Percentiles rank a stretch among this genome's conserved stretches.
These are phyloP conservation scores for Beris morrisii DNA, from an alignment of 2,888 invertebrate genomes.

Conservation along the genomic window DNA sequence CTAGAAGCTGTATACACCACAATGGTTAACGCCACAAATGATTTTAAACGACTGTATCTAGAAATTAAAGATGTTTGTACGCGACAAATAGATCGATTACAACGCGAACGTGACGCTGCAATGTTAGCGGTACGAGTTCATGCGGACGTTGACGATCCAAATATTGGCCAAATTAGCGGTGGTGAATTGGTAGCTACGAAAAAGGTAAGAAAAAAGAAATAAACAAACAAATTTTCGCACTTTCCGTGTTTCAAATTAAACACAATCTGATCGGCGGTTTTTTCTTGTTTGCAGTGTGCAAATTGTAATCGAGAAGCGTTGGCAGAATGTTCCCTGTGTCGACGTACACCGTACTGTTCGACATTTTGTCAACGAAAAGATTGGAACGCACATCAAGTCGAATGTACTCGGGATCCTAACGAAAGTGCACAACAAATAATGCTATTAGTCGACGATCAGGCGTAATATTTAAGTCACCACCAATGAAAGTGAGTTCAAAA, in stretches of 20 bases:
- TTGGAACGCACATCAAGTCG: constrained; percentile 84
- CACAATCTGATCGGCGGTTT: no score
- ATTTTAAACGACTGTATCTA: constrained; percentile 72
- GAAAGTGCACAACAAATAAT: constrained; percentile 80
- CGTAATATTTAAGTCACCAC: constrained; percentile 45
- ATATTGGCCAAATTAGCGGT: constrained; percentile 55
- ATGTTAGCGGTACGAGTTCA: constrained; percentile 69
- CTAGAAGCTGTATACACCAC: constrained; percentile 72
- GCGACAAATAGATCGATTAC: constrained; percentile 66
- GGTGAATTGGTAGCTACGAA: constrained; percentile 69
- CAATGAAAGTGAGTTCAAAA: constrained; percentile 32
- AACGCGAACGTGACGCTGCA: constrained; percentile 68
- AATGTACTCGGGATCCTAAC: constrained; percentile 72
- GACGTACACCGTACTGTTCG: constrained; percentile 85
- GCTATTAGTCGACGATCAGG: constrained; percentile 79
- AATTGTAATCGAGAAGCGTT: constrained; percentile 87
- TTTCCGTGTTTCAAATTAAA: no score
- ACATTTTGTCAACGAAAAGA: constrained; percentile 89
- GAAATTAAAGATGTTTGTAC: constrained; percentile 70
- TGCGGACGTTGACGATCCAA: constrained; percentile 62
- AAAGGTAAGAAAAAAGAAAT: constrained; percentile 56
- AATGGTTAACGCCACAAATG: constrained; percentile 67
- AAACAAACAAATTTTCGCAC: no score
- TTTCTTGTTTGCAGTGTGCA: constrained; percentile 66
- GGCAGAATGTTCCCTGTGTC: constrained; percentile 83